Percentiles rank a stretch among this genome's conserved stretches.
Conservation (phyloP, 2,113 vertebrate genomes). For the Notiomystis cincta region DNA sequence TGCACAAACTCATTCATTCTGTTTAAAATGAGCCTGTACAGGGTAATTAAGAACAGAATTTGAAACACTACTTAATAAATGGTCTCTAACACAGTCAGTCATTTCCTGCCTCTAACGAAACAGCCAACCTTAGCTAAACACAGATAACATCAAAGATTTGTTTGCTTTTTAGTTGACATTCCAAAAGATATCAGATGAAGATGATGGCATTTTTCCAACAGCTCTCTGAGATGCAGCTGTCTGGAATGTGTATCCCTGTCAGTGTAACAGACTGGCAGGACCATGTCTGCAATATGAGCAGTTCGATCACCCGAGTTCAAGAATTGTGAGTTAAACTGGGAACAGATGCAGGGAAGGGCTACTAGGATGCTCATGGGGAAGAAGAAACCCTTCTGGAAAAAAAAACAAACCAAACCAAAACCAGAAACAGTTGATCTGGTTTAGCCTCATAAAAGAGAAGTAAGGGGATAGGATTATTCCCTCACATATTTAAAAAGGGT, state of each 20-base stretch:
- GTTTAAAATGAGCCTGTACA: neutral
- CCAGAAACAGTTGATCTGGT: neutral
- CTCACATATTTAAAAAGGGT: neutral
- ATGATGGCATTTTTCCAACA: neutral
- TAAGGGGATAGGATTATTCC: neutral
- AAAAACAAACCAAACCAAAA: neutral
- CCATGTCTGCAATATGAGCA: neutral
- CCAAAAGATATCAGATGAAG: neutral
- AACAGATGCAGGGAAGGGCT: neutral
- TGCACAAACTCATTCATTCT: neutral
- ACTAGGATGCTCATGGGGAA: neutral
- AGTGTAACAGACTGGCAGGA: neutral
- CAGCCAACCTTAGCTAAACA: slow-evolving; percentile 7
- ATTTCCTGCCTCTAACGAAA: neutral
- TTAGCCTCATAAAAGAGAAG: neutral
- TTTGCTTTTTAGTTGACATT: neutral
- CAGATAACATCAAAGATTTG: slow-evolving; percentile 23
- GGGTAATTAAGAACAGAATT: slow-evolving; percentile 6
- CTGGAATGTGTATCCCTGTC: neutral
- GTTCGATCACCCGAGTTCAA: neutral
- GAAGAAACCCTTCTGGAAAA: neutral
- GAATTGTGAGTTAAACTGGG: neutral
- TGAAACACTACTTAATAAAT: neutral
- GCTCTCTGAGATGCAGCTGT: neutral
- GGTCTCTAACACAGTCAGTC: neutral